A percentile compares a stretch with the other conserved stretches of the same genome.
phyloP scores from a whole-genome alignment of 2,113 vertebrate genomes.

The Platichthys stellatus region DNA sequence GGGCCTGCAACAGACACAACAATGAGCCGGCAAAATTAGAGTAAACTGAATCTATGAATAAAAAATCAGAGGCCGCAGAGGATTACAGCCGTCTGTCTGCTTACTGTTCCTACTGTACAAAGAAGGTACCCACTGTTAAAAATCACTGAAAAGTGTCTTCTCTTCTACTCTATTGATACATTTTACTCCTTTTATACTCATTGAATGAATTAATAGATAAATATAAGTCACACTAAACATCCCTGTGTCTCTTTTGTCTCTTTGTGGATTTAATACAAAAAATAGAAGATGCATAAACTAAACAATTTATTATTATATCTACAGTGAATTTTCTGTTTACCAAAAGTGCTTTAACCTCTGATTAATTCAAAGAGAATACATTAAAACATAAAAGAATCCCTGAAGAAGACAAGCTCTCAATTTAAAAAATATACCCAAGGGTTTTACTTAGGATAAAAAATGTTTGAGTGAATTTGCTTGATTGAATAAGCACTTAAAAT shows the following conservation, averaged over 20 bases:
- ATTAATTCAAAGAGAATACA: conserved; percentile 34
- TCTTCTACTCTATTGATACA: neutral
- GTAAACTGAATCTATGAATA: conserved; percentile 77
- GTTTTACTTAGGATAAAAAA: conserved; percentile 26
- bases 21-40: conserved; percentile 77
- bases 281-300: neutral
- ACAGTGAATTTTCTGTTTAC: neutral
- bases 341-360: conserved; percentile 29
- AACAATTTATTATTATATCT: conserved; percentile 6
- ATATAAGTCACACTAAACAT: neutral
- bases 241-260: neutral
- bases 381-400: conserved; percentile 9
- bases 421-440: conserved; percentile 28
- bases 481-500: conserved; percentile 39
- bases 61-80: conserved; percentile 52
- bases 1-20: conserved; percentile 79
- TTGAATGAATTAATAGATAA: neutral
- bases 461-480: conserved; percentile 21
- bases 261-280: neutral
- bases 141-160: conserved; percentile 5
- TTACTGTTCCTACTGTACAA: conserved; percentile 53
- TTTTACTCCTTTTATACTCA: conserved; percentile 1
- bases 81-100: conserved; percentile 67
- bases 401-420: conserved; percentile 36
- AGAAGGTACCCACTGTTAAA: neutral